These are phyloP conservation scores for Sesamia inferens DNA, from an alignment of 2,888 invertebrate genomes.

Conservation along the genomic window DNA sequence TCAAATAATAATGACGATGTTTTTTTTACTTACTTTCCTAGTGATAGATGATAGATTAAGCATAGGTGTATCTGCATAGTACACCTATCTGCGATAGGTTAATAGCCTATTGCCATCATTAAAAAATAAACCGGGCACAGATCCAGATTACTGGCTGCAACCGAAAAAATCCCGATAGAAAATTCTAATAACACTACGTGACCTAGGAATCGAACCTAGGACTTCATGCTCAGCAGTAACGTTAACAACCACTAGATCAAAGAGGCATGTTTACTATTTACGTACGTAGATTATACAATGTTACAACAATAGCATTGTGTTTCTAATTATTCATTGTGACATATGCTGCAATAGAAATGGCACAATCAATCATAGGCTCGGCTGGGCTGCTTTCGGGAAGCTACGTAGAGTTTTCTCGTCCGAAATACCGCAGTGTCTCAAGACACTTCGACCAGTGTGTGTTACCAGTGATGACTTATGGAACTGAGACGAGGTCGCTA, in stretches of 20 bases:
- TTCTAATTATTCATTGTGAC: neutral
- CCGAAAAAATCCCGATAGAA: neutral
- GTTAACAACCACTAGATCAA: neutral
- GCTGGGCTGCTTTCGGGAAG: too few relatives aligned
- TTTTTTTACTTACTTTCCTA: neutral
- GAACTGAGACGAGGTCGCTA: too few relatives aligned
- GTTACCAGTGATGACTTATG: too few relatives aligned
- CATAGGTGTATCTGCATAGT: neutral
- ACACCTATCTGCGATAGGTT: too few relatives aligned
- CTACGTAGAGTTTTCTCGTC: too few relatives aligned
- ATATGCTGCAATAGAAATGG: neutral
- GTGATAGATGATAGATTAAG: too few relatives aligned
- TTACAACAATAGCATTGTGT: neutral
- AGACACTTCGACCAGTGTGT: too few relatives aligned
- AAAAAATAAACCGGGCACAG: neutral
- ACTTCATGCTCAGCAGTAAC: neutral
- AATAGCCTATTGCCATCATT: too few relatives aligned
- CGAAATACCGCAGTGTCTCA: too few relatives aligned
- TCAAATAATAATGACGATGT: slow-evolving; percentile 2
- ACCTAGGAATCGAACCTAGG: neutral
- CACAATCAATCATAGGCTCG: neutral
- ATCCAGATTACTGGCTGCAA: neutral
- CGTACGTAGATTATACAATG: neutral
- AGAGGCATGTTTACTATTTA: neutral
- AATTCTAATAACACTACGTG: neutral